These are phyloP conservation scores for Drosophila trapezifrons DNA, from an alignment of 1,140 invertebrate genomes.

Conservation along the genomic window DNA sequence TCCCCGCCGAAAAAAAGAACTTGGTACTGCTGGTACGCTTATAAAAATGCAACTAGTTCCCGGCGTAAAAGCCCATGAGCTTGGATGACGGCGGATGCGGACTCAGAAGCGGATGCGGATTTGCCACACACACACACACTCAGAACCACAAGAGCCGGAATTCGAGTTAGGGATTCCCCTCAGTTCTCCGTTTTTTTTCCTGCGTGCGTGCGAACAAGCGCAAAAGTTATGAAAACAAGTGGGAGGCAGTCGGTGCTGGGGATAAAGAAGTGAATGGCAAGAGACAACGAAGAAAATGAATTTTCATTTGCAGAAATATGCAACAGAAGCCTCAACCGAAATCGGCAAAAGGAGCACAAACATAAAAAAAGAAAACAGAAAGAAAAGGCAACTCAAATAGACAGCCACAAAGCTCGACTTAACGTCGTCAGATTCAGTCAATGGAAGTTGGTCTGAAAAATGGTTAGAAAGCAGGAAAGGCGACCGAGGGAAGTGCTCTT, in stretches of 20 bases:
- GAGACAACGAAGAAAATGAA: slow-evolving; percentile 60
- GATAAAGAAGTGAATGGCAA: slow-evolving; percentile 41
- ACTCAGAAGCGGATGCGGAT: slow-evolving; percentile 36
- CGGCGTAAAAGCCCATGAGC: slow-evolving; percentile 55
- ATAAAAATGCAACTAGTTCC: slow-evolving; percentile 80
- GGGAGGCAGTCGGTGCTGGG: slow-evolving; percentile 8
- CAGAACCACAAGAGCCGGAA: slow-evolving; percentile 32
- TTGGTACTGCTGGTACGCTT: slow-evolving; percentile 54
- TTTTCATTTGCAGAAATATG: slow-evolving; percentile 60
- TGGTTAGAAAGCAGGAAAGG: not conserved
- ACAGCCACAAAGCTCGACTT: slow-evolving; percentile 42
- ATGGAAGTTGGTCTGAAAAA: slow-evolving; percentile 12
- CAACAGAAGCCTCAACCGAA: slow-evolving; percentile 30
- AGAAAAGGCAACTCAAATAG: slow-evolving; percentile 26
- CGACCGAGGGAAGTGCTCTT: slow-evolving; percentile 6
- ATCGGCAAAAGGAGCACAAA: slow-evolving; percentile 14
- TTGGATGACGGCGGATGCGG: slow-evolving; percentile 42
- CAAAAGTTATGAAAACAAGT: slow-evolving; percentile 71
- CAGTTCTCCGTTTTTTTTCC: slow-evolving; percentile 1
- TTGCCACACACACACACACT: slow-evolving; percentile 24
- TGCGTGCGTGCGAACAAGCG: slow-evolving; percentile 41
- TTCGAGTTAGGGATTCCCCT: slow-evolving; percentile 27
- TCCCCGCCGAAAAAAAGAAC: slow-evolving; percentile 27
- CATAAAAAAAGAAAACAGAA: slow-evolving; percentile 1
- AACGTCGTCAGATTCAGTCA: slow-evolving; percentile 30